Evolutionary conservation across 2,888 invertebrate species (phyloP), one percentile per base, ranked within the genome.

Genomic region (Lamproptera curius): DNA sequence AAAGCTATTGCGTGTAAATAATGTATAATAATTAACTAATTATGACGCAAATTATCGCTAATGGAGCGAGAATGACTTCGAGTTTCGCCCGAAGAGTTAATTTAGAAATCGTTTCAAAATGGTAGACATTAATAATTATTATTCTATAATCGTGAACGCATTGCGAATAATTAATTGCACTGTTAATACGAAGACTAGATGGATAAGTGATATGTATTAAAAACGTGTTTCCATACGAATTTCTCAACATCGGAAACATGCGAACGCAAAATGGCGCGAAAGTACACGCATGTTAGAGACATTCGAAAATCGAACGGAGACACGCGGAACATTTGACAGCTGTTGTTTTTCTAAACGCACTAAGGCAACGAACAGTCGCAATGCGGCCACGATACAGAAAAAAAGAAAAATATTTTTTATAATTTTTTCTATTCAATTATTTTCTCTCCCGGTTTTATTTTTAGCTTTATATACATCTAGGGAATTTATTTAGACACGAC

Each of bases 171-270:
- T 53, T 63, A 61, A 51, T 57, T 64, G 61, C 65, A 65, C 65
- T 59, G 67, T 66, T 40, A 26, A 44, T 46, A 46, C 42, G 26
- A 41, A 20, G 20, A 20, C 20, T 20, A 20, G 20, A 20, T 36
- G 45, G 36, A 40, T n/a, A 11, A n/a, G 13, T 73, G 73, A 76
- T 77, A 77, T 76, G 81, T 76, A 70, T 66, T 70, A 63, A 63
- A 50, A 51, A 65, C 70, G 66, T 60, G 70, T 62, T 64, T 52
- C 56, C 20, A n/a, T 51, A 46, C 48, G 57, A 54, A 61, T 69
- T 68, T 60, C 66, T n/a, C 54, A 53, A 48, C 54, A 42, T 39
- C 52, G 46, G 28, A 17, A 16, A 52, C 55, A 60, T 55, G 48
- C 59, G 47, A 40, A 48, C 52, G 39, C 54, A 52, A 57, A 54